Conservation (phyloP, 2,888 invertebrate species). For the Cataglyphis cursor region DNA sequence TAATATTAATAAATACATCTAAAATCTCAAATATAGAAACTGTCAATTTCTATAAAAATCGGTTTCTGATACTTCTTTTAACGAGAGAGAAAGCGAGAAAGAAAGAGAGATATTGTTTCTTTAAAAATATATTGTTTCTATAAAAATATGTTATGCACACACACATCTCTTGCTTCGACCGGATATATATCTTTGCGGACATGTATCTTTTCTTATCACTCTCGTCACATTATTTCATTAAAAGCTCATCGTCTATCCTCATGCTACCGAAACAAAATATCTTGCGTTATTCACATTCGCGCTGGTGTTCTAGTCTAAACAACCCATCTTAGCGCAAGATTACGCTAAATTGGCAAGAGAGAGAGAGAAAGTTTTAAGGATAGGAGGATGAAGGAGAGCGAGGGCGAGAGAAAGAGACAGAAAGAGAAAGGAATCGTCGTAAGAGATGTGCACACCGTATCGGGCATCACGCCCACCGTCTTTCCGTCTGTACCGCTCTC, state of each 20-base stretch:
- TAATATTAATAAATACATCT: not conserved
- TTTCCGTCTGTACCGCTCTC: slow-evolving; percentile 64
- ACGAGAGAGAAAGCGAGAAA: not conserved
- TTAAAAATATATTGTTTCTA: not conserved
- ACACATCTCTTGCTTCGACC: not conserved
- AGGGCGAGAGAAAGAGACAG: not conserved
- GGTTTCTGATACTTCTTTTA: not conserved
- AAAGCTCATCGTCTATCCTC: slow-evolving; percentile 29
- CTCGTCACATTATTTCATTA: slow-evolving; percentile 14
- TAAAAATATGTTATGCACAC: not conserved
- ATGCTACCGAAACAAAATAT: not conserved
- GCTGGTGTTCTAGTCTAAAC: slow-evolving; percentile 34
- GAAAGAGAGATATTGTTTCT: not conserved
- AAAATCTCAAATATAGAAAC: not conserved
- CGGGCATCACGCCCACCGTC: slow-evolving; percentile 55
- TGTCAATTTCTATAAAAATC: not conserved
- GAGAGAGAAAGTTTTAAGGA: not conserved
- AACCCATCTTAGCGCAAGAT: slow-evolving; percentile 38
- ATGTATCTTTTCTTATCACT: not conserved
- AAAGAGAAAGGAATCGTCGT: slow-evolving; percentile 8
- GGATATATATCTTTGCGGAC: no score
- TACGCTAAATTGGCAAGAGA: slow-evolving; percentile 46
- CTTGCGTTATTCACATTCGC: slow-evolving; percentile 3
- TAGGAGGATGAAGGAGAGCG: no score
- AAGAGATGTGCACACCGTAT: slow-evolving; percentile 42